Percentiles rank a stretch among this genome's conserved stretches.
These are phyloP conservation scores for Pelosia muscerda DNA, from an alignment of 2,888 invertebrate genomes.

Conservation along the genomic window DNA sequence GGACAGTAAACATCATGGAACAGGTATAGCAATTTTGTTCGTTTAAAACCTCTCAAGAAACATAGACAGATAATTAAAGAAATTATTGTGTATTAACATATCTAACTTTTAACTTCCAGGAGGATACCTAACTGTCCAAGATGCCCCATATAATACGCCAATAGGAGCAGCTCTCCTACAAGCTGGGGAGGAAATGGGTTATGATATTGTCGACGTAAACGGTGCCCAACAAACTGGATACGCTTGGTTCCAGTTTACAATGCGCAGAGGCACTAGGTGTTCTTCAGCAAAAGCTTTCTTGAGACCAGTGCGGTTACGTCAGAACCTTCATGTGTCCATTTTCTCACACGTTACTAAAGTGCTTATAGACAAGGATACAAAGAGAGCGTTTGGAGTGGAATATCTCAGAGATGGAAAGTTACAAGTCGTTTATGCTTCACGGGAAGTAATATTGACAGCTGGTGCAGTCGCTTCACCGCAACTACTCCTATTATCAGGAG, in stretches of 20 bases:
- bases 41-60: not conserved
- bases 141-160: slow-evolving; percentile 93
- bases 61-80: not conserved
- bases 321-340: slow-evolving; percentile 93
- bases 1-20: slow-evolving; percentile 90
- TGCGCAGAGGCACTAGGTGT: slow-evolving; percentile 93
- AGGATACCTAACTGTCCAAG: slow-evolving; percentile 92
- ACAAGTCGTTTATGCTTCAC: slow-evolving; percentile 89
- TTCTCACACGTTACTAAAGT: slow-evolving; percentile 93
- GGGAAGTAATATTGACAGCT: slow-evolving; percentile 94
- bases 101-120: slow-evolving; percentile 77
- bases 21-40: slow-evolving; percentile 80
- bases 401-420: slow-evolving; percentile 89
- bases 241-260: slow-evolving; percentile 95
- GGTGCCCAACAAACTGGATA: slow-evolving; percentile 95
- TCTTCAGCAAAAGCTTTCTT: slow-evolving; percentile 95
- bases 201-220: slow-evolving; percentile 94
- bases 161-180: slow-evolving; percentile 94
- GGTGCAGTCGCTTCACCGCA: slow-evolving; percentile 98
- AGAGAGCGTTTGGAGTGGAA: slow-evolving; percentile 93
- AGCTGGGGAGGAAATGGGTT: slow-evolving; percentile 97
- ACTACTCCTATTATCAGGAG: slow-evolving; percentile 95
- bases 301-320: slow-evolving; percentile 91
- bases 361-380: slow-evolving; percentile 90
- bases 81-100: not conserved